Evolutionary conservation across 2,113 vertebrate species (phyloP).

Genomic region (Callocephalon fimbriatum): DNA sequence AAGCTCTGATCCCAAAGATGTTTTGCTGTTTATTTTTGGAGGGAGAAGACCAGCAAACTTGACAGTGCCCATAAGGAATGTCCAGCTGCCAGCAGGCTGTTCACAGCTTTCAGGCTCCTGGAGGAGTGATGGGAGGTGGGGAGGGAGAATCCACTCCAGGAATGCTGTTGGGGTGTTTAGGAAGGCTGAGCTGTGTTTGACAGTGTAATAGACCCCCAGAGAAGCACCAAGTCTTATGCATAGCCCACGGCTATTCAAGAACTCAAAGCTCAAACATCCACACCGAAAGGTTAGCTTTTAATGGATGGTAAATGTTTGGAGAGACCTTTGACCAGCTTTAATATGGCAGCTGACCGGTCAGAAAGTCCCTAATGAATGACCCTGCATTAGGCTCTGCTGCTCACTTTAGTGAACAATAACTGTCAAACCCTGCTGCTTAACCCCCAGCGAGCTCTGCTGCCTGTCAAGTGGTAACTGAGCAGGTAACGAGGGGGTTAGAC

Average conservation of each 20-base stretch:
- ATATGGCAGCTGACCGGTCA: conserved; percentile 56
- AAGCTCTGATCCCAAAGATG: neutral
- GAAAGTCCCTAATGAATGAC: conserved; percentile 6
- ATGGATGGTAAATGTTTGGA: conserved; percentile 71
- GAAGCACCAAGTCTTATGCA: neutral
- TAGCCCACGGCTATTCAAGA: conserved; percentile 48
- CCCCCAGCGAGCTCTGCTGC: neutral
- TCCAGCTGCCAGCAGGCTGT: conserved; percentile 40
- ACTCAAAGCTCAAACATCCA: conserved; percentile 31
- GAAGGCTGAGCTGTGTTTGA: conserved; percentile 3
- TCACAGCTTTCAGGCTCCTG: neutral
- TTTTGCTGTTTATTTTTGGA: conserved; percentile 14
- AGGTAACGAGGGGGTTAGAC: neutral
- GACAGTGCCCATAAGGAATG: conserved; percentile 67
- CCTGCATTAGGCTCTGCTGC: conserved; percentile 43
- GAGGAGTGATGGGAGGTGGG: neutral
- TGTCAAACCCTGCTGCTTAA: neutral
- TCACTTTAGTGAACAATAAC: conserved; percentile 17
- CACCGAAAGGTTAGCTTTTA: conserved; percentile 62
- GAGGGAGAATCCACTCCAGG: neutral
- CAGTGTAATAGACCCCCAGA: conserved; percentile 17
- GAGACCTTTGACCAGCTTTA: conserved; percentile 73
- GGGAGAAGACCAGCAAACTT: conserved; percentile 57
- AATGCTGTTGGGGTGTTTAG: neutral
- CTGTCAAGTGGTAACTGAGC: neutral